phyloP scores from a whole-genome alignment of 1,140 invertebrate genomes.

The Bursaphelenchus mucronatus region DNA sequence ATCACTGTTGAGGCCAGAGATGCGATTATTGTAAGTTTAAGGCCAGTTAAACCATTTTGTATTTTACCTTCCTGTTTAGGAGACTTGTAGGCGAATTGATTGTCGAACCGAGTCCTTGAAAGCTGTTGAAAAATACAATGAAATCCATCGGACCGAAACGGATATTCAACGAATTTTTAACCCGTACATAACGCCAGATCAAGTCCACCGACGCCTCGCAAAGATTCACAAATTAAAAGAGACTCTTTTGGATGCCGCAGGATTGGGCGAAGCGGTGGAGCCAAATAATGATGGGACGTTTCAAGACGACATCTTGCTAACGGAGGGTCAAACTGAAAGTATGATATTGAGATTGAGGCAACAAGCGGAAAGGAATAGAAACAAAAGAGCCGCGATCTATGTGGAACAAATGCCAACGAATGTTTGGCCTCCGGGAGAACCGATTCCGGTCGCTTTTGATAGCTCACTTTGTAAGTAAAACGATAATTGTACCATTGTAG shows the following conservation, averaged over 20 bases:
- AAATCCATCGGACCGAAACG: constrained; percentile 39
- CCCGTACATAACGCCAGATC: constrained; percentile 20
- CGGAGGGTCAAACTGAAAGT: constrained; percentile 35
- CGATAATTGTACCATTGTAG: neutral
- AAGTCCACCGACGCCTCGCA: constrained; percentile 42
- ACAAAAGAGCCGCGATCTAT: constrained; percentile 35
- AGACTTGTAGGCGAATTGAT: constrained; percentile 37
- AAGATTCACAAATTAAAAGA: constrained; percentile 40
- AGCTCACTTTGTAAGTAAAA: constrained; percentile 28
- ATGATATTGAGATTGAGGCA: constrained; percentile 29
- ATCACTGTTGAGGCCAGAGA: neutral
- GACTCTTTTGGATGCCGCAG: constrained; percentile 34
- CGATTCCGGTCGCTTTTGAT: constrained; percentile 47
- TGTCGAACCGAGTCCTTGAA: constrained; percentile 32
- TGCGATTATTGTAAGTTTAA: constrained; percentile 1
- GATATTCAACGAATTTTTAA: constrained; percentile 23
- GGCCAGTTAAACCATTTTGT: neutral
- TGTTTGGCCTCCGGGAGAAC: constrained; percentile 31
- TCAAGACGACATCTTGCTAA: constrained; percentile 46
- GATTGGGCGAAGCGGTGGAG: constrained; percentile 38
- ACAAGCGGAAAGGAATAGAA: constrained; percentile 1
- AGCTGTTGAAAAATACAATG: constrained; percentile 26
- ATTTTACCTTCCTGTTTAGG: constrained; percentile 24
- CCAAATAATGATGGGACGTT: constrained; percentile 49
- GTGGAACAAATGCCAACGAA: constrained; percentile 44